A percentile compares a stretch with the other conserved stretches of the same genome.
phyloP scores from a whole-genome alignment of 2,797 vertebrate genomes.

The Myotis vivesi region DNA sequence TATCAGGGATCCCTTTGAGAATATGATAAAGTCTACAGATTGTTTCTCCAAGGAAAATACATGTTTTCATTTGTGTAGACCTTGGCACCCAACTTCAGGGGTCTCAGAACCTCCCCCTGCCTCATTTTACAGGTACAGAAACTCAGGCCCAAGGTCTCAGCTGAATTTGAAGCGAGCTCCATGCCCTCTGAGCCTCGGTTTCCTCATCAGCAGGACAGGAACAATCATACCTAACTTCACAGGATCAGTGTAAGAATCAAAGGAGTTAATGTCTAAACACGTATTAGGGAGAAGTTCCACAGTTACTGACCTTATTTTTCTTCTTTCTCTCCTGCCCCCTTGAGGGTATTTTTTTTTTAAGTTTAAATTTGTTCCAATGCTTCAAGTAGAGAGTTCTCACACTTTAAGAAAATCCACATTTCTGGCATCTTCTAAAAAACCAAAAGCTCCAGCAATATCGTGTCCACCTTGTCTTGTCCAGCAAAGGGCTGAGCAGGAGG shows the following conservation, averaged over 20 bases:
- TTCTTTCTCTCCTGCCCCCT: neutral
- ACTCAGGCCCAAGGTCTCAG: neutral
- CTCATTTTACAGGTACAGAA: neutral
- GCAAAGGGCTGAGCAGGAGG: neutral
- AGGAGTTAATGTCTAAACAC: neutral
- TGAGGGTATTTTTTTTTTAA: neutral
- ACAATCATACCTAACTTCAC: neutral
- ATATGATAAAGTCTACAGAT: neutral
- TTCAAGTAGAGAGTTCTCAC: neutral
- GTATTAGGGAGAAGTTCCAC: neutral
- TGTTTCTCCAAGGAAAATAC: neutral
- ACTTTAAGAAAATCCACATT: neutral
- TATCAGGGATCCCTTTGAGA: neutral
- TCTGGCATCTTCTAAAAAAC: slow-evolving; percentile 1
- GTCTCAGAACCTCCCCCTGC: neutral
- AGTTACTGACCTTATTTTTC: neutral
- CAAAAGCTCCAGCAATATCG: neutral
- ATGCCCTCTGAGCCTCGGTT: neutral
- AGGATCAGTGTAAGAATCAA: neutral
- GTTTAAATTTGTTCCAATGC: neutral
- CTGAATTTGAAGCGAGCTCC: neutral
- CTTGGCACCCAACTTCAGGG: neutral
- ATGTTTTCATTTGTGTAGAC: neutral
- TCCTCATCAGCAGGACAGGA: neutral
- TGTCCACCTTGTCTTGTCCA: neutral